Evolutionary conservation across 2,797 vertebrate genomes (phyloP).

Genomic region (Sternotherus odoratus): DNA sequence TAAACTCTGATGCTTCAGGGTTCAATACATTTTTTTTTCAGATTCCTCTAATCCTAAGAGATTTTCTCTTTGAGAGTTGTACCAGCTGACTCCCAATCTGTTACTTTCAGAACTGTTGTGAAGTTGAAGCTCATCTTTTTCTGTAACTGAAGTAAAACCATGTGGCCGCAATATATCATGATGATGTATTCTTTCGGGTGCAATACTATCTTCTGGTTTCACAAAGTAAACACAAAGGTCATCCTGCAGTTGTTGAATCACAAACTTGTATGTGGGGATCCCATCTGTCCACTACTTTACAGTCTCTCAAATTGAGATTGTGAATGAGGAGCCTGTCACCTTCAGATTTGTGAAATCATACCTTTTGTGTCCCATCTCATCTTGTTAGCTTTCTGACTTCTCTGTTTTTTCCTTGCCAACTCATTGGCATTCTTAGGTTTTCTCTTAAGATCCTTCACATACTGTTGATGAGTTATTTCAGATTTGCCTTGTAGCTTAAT

Average conservation of each 20-base stretch:
- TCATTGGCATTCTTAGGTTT: neutral
- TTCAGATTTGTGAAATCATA: neutral
- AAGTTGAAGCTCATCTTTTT: neutral
- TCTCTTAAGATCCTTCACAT: neutral
- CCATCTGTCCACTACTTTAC: neutral
- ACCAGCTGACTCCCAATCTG: neutral
- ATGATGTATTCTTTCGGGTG: neutral
- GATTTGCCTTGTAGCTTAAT: neutral
- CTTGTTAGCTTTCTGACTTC: neutral
- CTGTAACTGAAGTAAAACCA: neutral
- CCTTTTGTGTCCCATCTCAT: neutral
- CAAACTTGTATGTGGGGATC: neutral
- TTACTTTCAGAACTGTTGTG: neutral
- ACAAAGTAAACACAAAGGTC: neutral
- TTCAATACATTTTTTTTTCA: neutral
- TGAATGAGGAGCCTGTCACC: neutral
- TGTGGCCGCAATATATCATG: neutral
- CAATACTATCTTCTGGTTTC: neutral
- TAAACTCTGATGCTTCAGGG: neutral
- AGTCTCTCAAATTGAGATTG: neutral
- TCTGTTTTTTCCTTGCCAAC: neutral
- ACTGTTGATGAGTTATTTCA: neutral
- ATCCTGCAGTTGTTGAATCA: neutral
- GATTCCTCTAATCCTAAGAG: neutral
- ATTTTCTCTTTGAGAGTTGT: neutral